These are phyloP conservation scores for Pseudobourletiella spinata DNA, from an alignment of 1,140 invertebrate species.

Conservation along the genomic window DNA sequence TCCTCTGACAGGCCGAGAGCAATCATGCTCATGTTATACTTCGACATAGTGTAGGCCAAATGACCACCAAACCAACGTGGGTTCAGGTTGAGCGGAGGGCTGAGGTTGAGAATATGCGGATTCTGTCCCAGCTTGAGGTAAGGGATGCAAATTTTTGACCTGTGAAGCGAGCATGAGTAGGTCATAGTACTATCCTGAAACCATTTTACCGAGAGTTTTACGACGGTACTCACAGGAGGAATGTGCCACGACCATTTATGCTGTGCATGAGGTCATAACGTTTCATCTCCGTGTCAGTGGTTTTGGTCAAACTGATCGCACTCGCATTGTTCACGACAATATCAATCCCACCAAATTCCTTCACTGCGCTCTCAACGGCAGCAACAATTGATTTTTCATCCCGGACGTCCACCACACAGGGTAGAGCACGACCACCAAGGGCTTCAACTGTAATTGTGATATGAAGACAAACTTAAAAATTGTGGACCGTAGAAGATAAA, in stretches of 20 bases:
- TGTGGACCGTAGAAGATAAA: no score
- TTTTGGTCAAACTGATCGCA: constrained; percentile 85
- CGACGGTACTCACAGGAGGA: constrained; percentile 62
- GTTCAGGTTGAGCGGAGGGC: constrained; percentile 85
- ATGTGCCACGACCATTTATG: constrained; percentile 86
- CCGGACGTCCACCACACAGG: constrained; percentile 89
- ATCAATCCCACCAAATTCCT: constrained; percentile 93
- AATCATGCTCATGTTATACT: constrained; percentile 99
- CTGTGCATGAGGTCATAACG: constrained; percentile 87
- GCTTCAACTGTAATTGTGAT: constrained; percentile 62
- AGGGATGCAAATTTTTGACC: constrained; percentile 86
- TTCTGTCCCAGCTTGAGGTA: constrained; percentile 79
- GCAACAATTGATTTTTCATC: constrained; percentile 70
- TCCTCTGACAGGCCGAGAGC: constrained; percentile 93
- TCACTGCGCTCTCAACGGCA: constrained; percentile 78
- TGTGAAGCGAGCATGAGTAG: constrained; percentile 43
- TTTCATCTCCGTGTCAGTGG: constrained; percentile 86
- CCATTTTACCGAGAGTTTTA: no score
- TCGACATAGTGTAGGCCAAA: constrained; percentile 95
- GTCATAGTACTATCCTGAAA: neutral
- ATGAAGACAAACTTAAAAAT: neutral
- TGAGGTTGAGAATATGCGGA: constrained; percentile 92
- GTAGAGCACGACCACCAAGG: constrained; percentile 74
- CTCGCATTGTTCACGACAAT: constrained; percentile 94
- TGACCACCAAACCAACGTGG: constrained; percentile 67